Evolutionary conservation across 37 sponge, comb jelly and placozoan genomes (phyloP).

Genomic region (Spongia lamella): DNA sequence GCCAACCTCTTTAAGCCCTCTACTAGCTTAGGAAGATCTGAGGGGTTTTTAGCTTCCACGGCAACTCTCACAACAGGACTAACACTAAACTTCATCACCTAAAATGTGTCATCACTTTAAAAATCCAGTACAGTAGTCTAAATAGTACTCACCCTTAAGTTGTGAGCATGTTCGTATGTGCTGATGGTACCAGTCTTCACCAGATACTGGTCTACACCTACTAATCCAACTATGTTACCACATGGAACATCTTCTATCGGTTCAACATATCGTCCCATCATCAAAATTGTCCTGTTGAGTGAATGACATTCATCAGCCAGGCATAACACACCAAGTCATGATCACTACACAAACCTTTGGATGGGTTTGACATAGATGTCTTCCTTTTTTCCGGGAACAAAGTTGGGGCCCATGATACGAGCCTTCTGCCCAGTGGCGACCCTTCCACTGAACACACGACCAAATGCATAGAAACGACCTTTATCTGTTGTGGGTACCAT

Average conservation of each 20-base stretch:
- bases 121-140: background rate
- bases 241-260: constrained; percentile 74
- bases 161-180: constrained; percentile 68
- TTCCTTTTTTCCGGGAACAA: constrained; percentile 71
- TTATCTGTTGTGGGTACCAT: constrained; percentile 79
- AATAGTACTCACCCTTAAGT: constrained; percentile 47
- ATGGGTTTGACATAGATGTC: constrained; percentile 67
- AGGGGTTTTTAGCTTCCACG: constrained; percentile 96
- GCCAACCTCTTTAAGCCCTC: constrained; percentile 98
- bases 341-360: constrained; percentile 64
- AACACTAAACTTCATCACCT: constrained; percentile 99
- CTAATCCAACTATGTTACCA: constrained; percentile 79
- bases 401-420: constrained; percentile 86
- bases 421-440: constrained; percentile 64
- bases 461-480: constrained; percentile 81
- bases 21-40: constrained; percentile 96
- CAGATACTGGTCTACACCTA: constrained; percentile 76
- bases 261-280: constrained; percentile 73
- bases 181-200: constrained; percentile 82
- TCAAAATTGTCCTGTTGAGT: constrained; percentile 49
- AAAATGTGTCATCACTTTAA: background rate
- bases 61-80: constrained; percentile 99
- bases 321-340: background rate
- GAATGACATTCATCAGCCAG: background rate
- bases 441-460: constrained; percentile 78